A percentile compares a stretch with the other conserved stretches of the same genome.
Evolutionary conservation across 2,797 vertebrate species (phyloP).

Genomic region (Muscicapa comitata): DNA sequence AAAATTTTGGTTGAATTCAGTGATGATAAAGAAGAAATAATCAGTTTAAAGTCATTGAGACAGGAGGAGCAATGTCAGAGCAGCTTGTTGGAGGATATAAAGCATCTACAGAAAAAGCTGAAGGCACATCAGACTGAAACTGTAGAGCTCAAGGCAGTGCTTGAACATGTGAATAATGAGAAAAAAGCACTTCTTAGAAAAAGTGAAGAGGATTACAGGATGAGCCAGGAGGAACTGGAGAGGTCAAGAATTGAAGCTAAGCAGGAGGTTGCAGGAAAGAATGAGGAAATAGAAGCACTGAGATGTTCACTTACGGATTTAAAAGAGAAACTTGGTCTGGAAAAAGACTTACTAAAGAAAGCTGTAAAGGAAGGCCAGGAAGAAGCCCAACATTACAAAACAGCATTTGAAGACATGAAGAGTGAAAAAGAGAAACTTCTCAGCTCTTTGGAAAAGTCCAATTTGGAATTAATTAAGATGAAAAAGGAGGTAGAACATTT

Average conservation of each 20-base stretch:
- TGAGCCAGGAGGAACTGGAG: slow-evolving; percentile 53
- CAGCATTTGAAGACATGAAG: slow-evolving; percentile 64
- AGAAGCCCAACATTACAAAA: slow-evolving; percentile 54
- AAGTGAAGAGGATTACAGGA: slow-evolving; percentile 10
- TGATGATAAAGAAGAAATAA: slow-evolving; percentile 50
- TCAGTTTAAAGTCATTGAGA: slow-evolving; percentile 6
- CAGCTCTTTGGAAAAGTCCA: slow-evolving; percentile 55
- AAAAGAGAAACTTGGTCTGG: slow-evolving; percentile 51
- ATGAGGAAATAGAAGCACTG: slow-evolving; percentile 61
- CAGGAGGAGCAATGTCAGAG: slow-evolving; percentile 42
- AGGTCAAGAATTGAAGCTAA: slow-evolving; percentile 46
- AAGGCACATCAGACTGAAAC: slow-evolving; percentile 14
- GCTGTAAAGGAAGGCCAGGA: slow-evolving; percentile 17
- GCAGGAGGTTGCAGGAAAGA: slow-evolving; percentile 64
- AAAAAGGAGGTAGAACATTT: slow-evolving; percentile 56
- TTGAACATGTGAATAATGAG: slow-evolving; percentile 39
- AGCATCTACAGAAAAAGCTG: slow-evolving; percentile 57
- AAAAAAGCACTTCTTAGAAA: slow-evolving; percentile 47
- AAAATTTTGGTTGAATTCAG: slow-evolving; percentile 42
- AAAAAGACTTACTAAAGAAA: slow-evolving; percentile 40
- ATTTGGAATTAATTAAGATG: slow-evolving; percentile 53
- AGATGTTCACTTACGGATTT: slow-evolving; percentile 30
- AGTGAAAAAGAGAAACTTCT: slow-evolving; percentile 71
- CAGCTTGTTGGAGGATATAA: slow-evolving; percentile 32
- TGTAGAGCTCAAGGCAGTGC: slow-evolving; percentile 23